Evolutionary conservation across 2,888 invertebrate species (phyloP).

Genomic region (Strigamia transsilvanica): DNA sequence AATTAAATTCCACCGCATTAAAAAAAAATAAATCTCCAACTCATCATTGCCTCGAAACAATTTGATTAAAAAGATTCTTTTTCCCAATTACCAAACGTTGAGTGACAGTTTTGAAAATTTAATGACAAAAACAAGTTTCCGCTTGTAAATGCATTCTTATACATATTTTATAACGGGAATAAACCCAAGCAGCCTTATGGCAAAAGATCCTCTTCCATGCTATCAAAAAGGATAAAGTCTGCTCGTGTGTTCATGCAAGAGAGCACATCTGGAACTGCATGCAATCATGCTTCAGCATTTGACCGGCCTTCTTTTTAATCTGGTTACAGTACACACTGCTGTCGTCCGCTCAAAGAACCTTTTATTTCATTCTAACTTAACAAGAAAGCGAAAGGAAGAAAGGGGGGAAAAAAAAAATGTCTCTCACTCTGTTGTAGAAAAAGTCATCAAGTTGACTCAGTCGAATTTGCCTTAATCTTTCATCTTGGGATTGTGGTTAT

Average conservation of each 20-base stretch:
- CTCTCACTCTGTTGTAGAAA: neutral
- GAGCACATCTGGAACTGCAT: constrained; percentile 8
- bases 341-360: neutral
- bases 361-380: constrained; percentile 2
- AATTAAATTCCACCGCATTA: too few relatives aligned
- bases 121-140: neutral
- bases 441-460: neutral
- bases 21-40: too few relatives aligned
- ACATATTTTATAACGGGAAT: neutral
- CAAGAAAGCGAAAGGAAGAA: neutral
- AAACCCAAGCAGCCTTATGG: neutral
- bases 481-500: too few relatives aligned
- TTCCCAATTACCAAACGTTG: neutral
- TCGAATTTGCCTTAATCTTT: neutral
- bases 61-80: too few relatives aligned
- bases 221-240: constrained; percentile 8
- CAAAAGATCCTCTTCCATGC: neutral
- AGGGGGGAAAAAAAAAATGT: neutral
- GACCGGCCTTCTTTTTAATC: constrained; percentile 8
- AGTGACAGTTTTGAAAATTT: neutral
- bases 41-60: too few relatives aligned
- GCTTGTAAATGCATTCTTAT: neutral
- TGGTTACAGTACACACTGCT: neutral
- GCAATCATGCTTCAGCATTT: constrained; percentile 8
- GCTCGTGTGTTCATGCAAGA: constrained; percentile 8